Percentiles rank a stretch among this genome's conserved stretches.
Conservation (phyloP, 2,113 vertebrate species). For the Maccullochella peelii region DNA sequence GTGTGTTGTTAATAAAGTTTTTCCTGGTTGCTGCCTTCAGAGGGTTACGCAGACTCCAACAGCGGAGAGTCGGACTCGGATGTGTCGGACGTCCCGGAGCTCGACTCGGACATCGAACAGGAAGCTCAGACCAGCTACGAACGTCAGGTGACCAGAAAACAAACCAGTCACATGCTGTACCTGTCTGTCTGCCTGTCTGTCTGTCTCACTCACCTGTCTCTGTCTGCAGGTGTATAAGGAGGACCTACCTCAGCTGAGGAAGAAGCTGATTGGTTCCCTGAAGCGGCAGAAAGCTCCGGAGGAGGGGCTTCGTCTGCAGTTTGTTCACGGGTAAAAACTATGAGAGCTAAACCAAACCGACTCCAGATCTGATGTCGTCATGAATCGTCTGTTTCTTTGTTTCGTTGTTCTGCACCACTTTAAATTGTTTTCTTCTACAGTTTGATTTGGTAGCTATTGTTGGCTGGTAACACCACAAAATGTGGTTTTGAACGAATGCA, state of each 20-base stretch:
- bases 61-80: conserved; percentile 98
- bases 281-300: conserved; percentile 93
- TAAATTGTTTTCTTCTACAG: too few species aligned
- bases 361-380: not conserved
- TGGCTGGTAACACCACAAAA: too few species aligned
- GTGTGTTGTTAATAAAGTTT: not conserved
- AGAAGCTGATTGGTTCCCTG: conserved; percentile 90
- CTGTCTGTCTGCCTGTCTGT: not conserved
- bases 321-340: conserved; percentile 92
- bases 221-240: conserved; percentile 95
- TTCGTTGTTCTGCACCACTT: too few species aligned
- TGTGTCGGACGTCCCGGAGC: conserved; percentile 94
- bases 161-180: not conserved
- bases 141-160: conserved; percentile 88
- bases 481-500: too few species aligned
- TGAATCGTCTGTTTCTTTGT: not conserved
- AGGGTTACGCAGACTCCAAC: conserved; percentile 92
- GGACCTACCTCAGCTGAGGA: conserved; percentile 97
- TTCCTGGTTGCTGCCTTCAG: conserved; percentile 70
- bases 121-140: conserved; percentile 97
- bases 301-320: conserved; percentile 93
- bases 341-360: too few species aligned
- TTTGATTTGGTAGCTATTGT: too few species aligned
- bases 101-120: conserved; percentile 99
- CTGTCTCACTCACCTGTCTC: conserved; percentile 27